Evolutionary conservation across 92 coral and sea anemone genomes (phyloP).

Genomic region (Porites lobata): DNA sequence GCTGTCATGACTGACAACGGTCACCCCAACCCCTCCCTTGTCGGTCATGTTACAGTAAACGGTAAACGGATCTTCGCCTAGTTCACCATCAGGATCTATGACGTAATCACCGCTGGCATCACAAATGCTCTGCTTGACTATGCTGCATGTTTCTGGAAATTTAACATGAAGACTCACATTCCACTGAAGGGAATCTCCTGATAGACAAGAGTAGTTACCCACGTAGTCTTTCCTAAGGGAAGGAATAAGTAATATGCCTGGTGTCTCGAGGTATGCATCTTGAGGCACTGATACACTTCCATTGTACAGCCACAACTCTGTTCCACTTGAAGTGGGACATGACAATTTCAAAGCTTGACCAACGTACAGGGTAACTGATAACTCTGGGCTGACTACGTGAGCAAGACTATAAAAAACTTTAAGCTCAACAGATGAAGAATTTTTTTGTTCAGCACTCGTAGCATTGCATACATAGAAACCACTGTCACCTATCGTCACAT

Average conservation of each 20-base stretch:
- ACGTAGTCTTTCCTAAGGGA: not conserved
- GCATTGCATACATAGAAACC: slow-evolving; percentile 52
- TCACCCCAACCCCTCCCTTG: slow-evolving; percentile 37
- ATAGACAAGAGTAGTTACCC: slow-evolving; percentile 6
- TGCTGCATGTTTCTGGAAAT: slow-evolving; percentile 24
- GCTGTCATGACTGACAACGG: slow-evolving; percentile 60
- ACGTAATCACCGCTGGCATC: slow-evolving; percentile 35
- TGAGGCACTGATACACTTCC: slow-evolving; percentile 7
- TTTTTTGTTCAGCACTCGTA: slow-evolving; percentile 15
- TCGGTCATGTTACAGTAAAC: slow-evolving; percentile 52
- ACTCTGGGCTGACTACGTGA: not conserved
- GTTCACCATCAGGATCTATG: slow-evolving; percentile 38
- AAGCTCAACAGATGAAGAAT: slow-evolving; percentile 6
- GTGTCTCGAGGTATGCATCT: not conserved
- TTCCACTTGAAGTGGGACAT: slow-evolving; percentile 13
- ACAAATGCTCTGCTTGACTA: not conserved
- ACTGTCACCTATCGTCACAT: slow-evolving; percentile 15
- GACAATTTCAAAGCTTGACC: slow-evolving; percentile 9
- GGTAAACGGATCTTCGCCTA: slow-evolving; percentile 25
- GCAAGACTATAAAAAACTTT: not conserved
- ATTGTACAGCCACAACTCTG: slow-evolving; percentile 17
- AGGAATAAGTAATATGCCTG: not conserved
- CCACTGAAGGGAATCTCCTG: not conserved
- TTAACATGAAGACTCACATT: not conserved
- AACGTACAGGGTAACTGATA: not conserved